phyloP scores from a whole-genome alignment of 2,797 vertebrate genomes.

The Macrochelys suwanniensis region DNA sequence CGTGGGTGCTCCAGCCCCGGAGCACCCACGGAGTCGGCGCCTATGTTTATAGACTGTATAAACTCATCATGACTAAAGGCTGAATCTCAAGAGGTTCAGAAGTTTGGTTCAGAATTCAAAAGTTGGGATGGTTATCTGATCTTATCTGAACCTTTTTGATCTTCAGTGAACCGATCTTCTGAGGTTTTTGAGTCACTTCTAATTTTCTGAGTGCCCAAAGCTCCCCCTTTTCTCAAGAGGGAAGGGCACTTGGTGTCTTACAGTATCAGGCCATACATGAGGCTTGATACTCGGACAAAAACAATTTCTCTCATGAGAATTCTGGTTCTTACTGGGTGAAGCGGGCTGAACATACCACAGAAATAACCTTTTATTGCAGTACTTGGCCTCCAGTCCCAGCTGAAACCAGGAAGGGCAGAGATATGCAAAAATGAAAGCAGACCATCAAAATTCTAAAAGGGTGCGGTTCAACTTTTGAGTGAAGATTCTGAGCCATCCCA shows the following conservation, averaged over 20 bases:
- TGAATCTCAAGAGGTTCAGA: neutral
- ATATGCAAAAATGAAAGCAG: neutral
- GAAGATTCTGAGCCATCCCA: neutral
- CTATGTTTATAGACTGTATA: neutral
- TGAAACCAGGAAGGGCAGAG: rapidly evolving
- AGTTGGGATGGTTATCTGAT: neutral
- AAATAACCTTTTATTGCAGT: neutral
- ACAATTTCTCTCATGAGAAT: neutral
- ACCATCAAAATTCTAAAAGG: neutral
- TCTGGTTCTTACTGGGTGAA: conserved; percentile 14
- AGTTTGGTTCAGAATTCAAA: neutral
- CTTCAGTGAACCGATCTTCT: neutral
- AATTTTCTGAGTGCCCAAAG: conserved; percentile 15
- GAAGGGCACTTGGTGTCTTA: rapidly evolving
- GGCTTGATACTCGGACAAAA: conserved; percentile 6
- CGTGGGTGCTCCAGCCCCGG: too few species aligned
- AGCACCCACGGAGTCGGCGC: too few species aligned
- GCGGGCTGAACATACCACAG: neutral
- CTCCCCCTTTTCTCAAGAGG: neutral
- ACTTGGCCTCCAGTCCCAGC: neutral
- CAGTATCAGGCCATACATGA: neutral
- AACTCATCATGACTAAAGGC: neutral
- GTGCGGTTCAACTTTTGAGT: neutral
- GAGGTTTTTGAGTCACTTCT: conserved; percentile 5
- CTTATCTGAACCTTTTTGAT: neutral